Base-by-base conservation (phyloP, 1,140 invertebrate species). In the Zeugodacus cucurbitae region DNA sequence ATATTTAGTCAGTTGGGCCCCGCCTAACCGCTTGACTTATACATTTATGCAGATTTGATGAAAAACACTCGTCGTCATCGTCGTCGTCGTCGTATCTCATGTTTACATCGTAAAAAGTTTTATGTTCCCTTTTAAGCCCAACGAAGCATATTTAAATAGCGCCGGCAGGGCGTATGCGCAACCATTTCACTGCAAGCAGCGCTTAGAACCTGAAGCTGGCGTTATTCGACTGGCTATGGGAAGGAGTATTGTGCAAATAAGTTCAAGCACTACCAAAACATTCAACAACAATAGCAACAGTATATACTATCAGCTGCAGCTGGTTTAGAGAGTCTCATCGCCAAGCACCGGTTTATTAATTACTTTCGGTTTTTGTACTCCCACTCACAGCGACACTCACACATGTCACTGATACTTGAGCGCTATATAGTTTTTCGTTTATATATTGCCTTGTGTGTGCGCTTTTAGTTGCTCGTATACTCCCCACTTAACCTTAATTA, bases 31-130 rank as follows among this genome's bases (percentile, higher is more conserved):
- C 74, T 34, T 37, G 54, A 34, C 1, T 29, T 7, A 26, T 32
- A 57, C 11, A 86, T 86, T 86, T 54, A 86, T 86, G 82, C 82
- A 32, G 54, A 86, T 86, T 86, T 37, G 20, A 58, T 58, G 32
- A 34, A 58, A 86, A 58, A 74, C 58, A 4, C 58, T 32, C 48
- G 48, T 48, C 48, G 0, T 48, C 14, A 14, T 48, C 48, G 14
- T 54, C 48, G 48, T 54, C 48, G 3, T 59, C 44, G 74, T 22
- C 74, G 41, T 86, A 58, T 48, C 57, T 59, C 85, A 6, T 86
- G 54, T 86, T 86, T 86, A 32, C 48, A 86, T 86, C 85, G 85
- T 86, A 86, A 58, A 86, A 86, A 57, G 48, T 58, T 86, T 86
- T 86, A 86, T 58, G 85, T 86, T 58, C 67, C 32, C 67, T 37